These are phyloP conservation scores for Cerastis leucographa DNA, from an alignment of 2,888 invertebrate genomes.

Conservation along the genomic window DNA sequence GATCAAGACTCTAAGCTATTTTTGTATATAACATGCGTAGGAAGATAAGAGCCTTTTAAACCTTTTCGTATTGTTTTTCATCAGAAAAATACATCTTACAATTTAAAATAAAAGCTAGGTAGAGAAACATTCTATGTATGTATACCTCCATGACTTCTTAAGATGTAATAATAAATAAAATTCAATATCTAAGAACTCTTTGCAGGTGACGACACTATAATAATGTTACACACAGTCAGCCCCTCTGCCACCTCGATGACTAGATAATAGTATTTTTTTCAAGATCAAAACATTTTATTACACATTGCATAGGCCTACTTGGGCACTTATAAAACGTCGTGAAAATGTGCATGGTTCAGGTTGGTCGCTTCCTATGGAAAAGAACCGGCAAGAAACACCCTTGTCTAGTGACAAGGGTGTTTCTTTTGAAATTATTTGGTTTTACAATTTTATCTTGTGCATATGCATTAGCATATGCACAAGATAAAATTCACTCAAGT, in stretches of 20 bases:
- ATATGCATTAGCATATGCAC: too few species aligned
- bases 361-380: too few species aligned
- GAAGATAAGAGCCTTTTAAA: background rate
- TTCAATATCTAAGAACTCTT: background rate
- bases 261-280: too few species aligned
- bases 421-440: too few species aligned
- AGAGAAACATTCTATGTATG: background rate
- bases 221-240: background rate
- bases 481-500: too few species aligned
- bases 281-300: too few species aligned
- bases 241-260: background rate
- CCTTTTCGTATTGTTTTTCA: conserved; percentile 10
- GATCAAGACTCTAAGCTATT: background rate
- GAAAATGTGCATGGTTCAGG: too few species aligned
- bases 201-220: background rate
- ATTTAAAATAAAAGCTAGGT: background rate
- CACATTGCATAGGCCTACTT: too few species aligned
- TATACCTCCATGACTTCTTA: background rate
- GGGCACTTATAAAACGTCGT: too few species aligned
- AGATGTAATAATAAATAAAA: background rate
- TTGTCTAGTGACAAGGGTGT: too few species aligned
- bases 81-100: background rate
- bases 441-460: too few species aligned
- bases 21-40: conserved; percentile 16
- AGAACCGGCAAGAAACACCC: too few species aligned